These are phyloP conservation scores for Macrosiphum euphorbiae DNA, from an alignment of 2,888 invertebrate genomes.

Conservation along the genomic window DNA sequence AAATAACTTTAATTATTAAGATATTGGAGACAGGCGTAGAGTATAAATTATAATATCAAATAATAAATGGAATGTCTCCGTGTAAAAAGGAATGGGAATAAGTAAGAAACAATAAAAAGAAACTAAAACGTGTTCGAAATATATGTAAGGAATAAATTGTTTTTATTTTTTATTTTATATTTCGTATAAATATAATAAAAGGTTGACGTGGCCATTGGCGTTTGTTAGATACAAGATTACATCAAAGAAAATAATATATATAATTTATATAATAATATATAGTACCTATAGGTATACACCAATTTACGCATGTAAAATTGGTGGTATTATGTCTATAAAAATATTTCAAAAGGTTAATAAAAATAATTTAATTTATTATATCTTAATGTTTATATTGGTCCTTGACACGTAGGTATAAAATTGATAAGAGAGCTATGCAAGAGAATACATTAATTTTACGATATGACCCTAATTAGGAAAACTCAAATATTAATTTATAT, in stretches of 20 bases:
- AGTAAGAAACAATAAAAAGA: conserved; percentile 1
- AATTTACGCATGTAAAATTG: neutral
- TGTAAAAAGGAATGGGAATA: neutral
- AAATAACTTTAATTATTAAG: conserved; percentile 49
- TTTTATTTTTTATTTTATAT: neutral
- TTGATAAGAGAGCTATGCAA: conserved; percentile 24
- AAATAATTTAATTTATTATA: conserved; percentile 22
- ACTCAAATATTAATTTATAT: neutral
- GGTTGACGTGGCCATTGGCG: neutral
- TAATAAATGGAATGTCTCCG: conserved; percentile 31
- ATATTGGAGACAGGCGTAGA: conserved; percentile 32
- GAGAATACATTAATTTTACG: neutral
- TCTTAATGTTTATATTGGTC: conserved; percentile 8
- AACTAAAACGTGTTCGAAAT: conserved; percentile 6
- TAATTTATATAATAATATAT: neutral
- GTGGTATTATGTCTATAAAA: neutral
- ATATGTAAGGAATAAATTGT: neutral
- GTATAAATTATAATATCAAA: conserved; percentile 40
- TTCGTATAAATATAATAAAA: neutral
- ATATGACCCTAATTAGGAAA: conserved; percentile 26
- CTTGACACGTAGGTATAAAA: conserved; percentile 7
- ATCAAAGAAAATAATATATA: conserved; percentile 1
- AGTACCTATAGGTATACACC: neutral
- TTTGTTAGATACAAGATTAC: neutral
- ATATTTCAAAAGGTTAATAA: conserved; percentile 1